These are phyloP conservation scores for Phaenicophaeus curvirostris DNA, from an alignment of 2,797 vertebrate genomes.

Conservation along the genomic window DNA sequence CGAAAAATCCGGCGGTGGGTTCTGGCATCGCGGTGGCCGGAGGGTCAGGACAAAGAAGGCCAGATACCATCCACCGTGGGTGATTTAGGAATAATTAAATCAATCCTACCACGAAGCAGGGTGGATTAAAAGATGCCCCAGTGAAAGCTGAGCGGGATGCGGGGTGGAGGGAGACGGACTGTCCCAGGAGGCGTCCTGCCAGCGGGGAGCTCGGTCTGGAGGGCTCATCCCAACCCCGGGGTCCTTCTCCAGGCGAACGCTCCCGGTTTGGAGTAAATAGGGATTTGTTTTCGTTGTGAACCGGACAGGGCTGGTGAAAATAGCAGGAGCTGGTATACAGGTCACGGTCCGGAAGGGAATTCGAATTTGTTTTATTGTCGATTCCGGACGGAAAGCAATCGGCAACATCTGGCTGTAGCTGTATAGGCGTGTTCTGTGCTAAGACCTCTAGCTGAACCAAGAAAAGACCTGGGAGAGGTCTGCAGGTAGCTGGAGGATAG, in stretches of 20 bases:
- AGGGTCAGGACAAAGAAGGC: slow-evolving; percentile 25
- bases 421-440: background rate
- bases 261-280: background rate
- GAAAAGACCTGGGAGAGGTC: background rate
- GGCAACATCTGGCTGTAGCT: background rate
- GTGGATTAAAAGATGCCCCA: slow-evolving; percentile 55
- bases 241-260: background rate
- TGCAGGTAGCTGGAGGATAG: background rate
- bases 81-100: slow-evolving; percentile 65
- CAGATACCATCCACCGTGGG: slow-evolving; percentile 5
- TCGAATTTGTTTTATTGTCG: background rate
- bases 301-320: background rate
- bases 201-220: background rate
- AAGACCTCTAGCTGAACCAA: background rate
- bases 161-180: background rate
- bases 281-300: background rate
- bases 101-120: slow-evolving; percentile 31
- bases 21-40: background rate
- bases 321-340: background rate
- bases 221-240: background rate
- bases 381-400: background rate
- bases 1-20: background rate
- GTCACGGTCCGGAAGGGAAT: background rate
- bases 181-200: background rate
- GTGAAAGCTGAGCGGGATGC: slow-evolving; percentile 37